These are phyloP conservation scores for Parazoanthus atlanticus DNA, from an alignment of 92 coral and sea anemone species.

Conservation along the genomic window DNA sequence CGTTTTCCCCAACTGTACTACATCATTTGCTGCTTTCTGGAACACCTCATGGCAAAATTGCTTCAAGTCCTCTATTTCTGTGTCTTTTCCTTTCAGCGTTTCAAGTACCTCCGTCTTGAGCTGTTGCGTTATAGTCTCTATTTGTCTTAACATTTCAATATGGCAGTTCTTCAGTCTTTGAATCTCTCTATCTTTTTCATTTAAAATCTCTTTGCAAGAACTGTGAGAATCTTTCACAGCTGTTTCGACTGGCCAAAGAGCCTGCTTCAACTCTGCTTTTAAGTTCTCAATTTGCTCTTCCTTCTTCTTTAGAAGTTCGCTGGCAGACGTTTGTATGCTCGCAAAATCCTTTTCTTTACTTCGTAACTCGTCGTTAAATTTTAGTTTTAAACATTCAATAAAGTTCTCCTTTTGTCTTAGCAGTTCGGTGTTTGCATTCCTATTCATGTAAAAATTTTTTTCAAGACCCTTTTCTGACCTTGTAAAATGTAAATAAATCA, in stretches of 20 bases:
- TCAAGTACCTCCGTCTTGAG: neutral
- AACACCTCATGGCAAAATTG: slow-evolving; percentile 33
- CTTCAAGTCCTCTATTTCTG: slow-evolving; percentile 19
- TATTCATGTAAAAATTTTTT: no score
- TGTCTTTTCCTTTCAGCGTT: slow-evolving; percentile 14
- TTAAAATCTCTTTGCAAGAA: neutral
- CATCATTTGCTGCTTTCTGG: slow-evolving; percentile 28
- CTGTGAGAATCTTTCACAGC: neutral
- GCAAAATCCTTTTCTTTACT: slow-evolving; percentile 19
- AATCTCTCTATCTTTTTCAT: slow-evolving; percentile 11
- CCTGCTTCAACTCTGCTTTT: neutral
- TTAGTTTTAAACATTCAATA: slow-evolving; percentile 1
- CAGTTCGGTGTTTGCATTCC: neutral
- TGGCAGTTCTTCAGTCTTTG: slow-evolving; percentile 11
- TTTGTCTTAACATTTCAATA: neutral
- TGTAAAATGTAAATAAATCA: no score
- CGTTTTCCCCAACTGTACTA: slow-evolving; percentile 18
- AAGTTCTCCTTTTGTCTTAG: neutral
- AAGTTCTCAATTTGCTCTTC: slow-evolving; percentile 17
- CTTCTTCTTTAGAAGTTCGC: slow-evolving; percentile 1
- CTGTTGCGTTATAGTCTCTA: neutral
- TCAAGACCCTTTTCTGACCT: no score
- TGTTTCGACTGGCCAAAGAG: neutral
- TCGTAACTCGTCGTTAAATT: neutral
- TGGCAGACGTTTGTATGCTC: neutral